Conservation (phyloP, 2,797 vertebrate species). For the Bradypodion pumilum region DNA sequence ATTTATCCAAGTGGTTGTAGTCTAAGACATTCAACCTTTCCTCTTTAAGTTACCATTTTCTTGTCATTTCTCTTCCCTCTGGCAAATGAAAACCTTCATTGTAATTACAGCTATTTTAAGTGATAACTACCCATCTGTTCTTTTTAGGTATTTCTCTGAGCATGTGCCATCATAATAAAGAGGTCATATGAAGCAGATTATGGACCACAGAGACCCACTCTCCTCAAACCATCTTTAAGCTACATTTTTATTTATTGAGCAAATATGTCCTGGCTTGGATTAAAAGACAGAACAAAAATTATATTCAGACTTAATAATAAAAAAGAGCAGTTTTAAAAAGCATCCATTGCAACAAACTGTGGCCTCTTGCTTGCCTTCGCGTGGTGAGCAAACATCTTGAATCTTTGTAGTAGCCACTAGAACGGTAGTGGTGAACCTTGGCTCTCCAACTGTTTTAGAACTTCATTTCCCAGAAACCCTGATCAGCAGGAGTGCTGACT, state of each 20-base stretch:
- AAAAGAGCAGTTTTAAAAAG: background rate
- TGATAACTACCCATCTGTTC: background rate
- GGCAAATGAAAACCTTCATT: background rate
- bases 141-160: background rate
- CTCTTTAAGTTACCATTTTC: background rate
- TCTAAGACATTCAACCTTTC: background rate
- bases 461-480: too few species aligned
- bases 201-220: background rate
- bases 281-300: background rate
- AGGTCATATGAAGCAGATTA: background rate
- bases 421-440: too few species aligned
- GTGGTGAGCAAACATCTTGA: background rate
- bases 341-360: background rate
- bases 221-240: background rate
- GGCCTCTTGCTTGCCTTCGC: background rate
- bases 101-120: background rate
- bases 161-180: background rate
- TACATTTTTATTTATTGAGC: background rate
- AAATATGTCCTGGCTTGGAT: background rate
- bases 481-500: too few species aligned
- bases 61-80: background rate
- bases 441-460: too few species aligned
- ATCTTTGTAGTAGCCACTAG: background rate
- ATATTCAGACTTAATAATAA: background rate
- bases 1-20: background rate